phyloP scores from a whole-genome alignment of 2,113 vertebrate genomes.

The Scalopus aquaticus region DNA sequence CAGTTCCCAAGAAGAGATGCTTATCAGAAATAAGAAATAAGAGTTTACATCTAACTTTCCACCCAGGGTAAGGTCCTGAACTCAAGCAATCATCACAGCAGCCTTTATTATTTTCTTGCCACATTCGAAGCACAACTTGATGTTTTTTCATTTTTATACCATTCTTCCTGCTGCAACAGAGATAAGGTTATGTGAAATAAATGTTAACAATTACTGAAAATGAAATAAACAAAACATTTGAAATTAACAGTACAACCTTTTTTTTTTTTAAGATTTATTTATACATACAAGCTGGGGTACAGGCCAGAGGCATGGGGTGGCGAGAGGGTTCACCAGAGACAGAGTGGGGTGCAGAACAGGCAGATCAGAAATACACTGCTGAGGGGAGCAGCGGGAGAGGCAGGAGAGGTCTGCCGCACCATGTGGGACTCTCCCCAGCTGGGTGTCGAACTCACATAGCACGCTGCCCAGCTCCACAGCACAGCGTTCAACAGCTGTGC shows the following conservation, averaged over 20 bases:
- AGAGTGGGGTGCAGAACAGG: no score
- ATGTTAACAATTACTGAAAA: conserved; percentile 28
- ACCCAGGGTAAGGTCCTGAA: conserved; percentile 9
- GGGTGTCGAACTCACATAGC: no score
- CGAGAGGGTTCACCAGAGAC: no score
- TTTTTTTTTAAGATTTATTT: no score
- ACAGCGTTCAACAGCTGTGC: no score
- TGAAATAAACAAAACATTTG: conserved; percentile 10
- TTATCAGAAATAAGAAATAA: conserved; percentile 14
- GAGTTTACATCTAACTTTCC: conserved; percentile 15
- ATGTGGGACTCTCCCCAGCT: no score
- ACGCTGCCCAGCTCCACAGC: no score
- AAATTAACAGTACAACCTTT: conserved; percentile 27
- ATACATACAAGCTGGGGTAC: no score
- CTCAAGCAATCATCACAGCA: background rate
- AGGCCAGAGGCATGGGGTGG: no score
- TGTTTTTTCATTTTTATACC: conserved; percentile 26
- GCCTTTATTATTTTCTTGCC: conserved; percentile 7
- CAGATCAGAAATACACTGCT: no score
- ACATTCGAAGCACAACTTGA: background rate
- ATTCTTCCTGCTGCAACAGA: conserved; percentile 46
- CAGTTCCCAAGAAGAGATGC: conserved; percentile 3
- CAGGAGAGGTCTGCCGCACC: no score
- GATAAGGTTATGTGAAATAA: background rate
- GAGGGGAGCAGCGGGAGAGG: no score